Conservation (phyloP, 2,113 vertebrate species). For the Hemibagrus wyckioides region DNA sequence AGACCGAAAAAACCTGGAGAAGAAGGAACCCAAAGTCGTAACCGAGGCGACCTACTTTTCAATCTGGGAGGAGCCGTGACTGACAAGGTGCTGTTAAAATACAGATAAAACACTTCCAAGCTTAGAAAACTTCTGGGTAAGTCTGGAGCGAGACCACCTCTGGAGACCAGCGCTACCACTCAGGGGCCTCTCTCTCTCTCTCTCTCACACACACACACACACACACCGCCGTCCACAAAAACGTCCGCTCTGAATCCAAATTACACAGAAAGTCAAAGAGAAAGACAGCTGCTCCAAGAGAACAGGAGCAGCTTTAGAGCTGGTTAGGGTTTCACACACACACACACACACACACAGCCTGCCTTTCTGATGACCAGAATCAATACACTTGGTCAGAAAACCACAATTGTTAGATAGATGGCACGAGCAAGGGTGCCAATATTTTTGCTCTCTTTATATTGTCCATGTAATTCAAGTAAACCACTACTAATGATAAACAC, state of each 20-base stretch:
- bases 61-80: slow-evolving; percentile 12
- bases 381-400: neutral
- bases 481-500: neutral
- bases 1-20: neutral
- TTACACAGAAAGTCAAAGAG: slow-evolving; percentile 53
- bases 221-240: slow-evolving; percentile 56
- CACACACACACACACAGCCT: neutral
- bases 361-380: neutral
- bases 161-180: slow-evolving; percentile 62
- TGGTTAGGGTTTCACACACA: too few species aligned
- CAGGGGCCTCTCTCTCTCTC: neutral
- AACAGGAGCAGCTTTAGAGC: neutral
- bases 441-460: neutral
- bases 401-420: neutral
- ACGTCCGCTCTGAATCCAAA: slow-evolving; percentile 56
- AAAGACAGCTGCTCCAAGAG: slow-evolving; percentile 46
- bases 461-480: neutral
- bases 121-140: slow-evolving; percentile 27
- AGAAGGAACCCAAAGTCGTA: neutral
- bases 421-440: neutral
- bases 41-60: neutral
- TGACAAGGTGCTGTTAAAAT: slow-evolving; percentile 11
- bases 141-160: slow-evolving; percentile 62
- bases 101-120: slow-evolving; percentile 35
- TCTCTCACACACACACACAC: neutral